Evolutionary conservation across 2,113 vertebrate genomes (phyloP).

Genomic region (Sylvietta virens): DNA sequence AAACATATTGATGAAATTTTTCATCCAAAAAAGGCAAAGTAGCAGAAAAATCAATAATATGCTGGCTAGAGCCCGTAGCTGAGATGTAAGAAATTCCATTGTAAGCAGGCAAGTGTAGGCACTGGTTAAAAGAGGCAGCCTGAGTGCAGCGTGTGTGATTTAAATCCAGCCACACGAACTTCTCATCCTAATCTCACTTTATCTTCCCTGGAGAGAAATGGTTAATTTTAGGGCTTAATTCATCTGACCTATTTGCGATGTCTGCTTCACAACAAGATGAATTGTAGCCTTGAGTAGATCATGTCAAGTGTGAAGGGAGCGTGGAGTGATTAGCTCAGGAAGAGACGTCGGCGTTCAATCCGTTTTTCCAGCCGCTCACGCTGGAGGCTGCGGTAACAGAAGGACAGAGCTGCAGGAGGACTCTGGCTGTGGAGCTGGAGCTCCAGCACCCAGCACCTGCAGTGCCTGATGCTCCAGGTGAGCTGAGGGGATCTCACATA

Average conservation of each 20-base stretch:
- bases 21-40: neutral
- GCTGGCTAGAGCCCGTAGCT: neutral
- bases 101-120: neutral
- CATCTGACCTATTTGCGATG: constrained; percentile 23
- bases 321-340: constrained; percentile 33
- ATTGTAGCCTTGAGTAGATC: constrained; percentile 13
- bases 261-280: constrained; percentile 29
- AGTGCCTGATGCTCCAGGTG: neutral
- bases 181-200: neutral
- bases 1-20: neutral
- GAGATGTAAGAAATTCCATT: neutral
- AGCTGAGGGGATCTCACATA: neutral
- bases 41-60: neutral
- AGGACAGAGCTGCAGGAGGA: neutral
- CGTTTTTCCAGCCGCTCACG: neutral
- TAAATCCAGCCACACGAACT: neutral
- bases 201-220: neutral
- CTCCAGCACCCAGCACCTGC: neutral
- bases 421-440: neutral
- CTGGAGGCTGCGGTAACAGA: neutral
- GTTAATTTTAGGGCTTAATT: constrained; percentile 47
- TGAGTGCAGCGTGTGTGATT: neutral
- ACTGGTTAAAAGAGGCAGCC: neutral
- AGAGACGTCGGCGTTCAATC: neutral
- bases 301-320: constrained; percentile 39